Evolutionary conservation across 2,113 vertebrate genomes (phyloP), one percentile per base, ranked within the genome.

Genomic region (Proterorhinus semilunaris): DNA sequence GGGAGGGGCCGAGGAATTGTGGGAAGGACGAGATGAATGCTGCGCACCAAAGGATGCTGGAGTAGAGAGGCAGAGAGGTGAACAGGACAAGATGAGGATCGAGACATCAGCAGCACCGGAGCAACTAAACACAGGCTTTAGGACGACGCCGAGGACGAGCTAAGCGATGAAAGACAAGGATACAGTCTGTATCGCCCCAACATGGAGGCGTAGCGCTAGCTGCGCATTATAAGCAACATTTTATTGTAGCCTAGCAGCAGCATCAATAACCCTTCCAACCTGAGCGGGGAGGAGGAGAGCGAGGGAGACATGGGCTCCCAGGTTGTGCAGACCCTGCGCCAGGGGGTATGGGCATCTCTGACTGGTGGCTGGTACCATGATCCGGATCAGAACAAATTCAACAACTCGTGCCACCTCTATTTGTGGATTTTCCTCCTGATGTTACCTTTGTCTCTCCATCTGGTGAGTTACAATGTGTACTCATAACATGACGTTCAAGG

Each of bases 291-390:
- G 77, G 80, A 84, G 74, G 76, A 79, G 65, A 65, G 68, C 44
- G 87, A 69, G 67, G 82, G 59, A 72, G 88, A 90, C 77, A 98
- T 97, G 96, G 95, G 85, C 85, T 96, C 95, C 65, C 96, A 95
- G 83, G 92, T 93, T 68, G 91, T 95, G 75, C 95, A 95, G 90
- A 94, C 95, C 87, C 93, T 97, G 87, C 92, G 95, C 71, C 96
- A 96, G 90, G 96, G 96, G 69, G 94, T 98, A 64, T 98, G 96
- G 96, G 96, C 96, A 83, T 96, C 96, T 57, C 88, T 98, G 82
- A 98, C 96, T 8, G 96, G 96, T 15, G 96, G 96, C 78, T 98
- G 96, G 96, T 98, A 95, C 87, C 94, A 98, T 81, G 96, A 98
- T 85, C 96, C 96, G n/a, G 95, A 98, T 79, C 95, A 96, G 85